Evolutionary conservation across 2,113 vertebrate genomes (phyloP), one percentile per base, ranked within the genome.

Genomic region (human (Homo sapiens)): DNA sequence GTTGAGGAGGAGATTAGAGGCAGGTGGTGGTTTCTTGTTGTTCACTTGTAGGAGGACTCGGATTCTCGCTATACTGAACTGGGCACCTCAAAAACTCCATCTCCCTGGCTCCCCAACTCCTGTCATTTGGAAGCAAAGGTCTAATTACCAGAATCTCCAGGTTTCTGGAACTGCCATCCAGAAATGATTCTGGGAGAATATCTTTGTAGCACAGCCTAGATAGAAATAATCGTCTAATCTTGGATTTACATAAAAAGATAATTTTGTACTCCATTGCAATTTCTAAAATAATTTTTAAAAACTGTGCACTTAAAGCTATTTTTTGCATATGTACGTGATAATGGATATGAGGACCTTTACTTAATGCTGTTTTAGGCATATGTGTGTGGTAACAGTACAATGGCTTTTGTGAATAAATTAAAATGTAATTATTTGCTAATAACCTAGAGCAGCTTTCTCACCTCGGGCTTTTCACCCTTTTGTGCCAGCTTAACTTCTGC

Each of bases 241-340:
- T 35, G 18, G 83, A 93, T 93, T 95, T 96, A n/a, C 83, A 75
- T 86, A 50, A 88, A 95, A 90, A 90, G 88, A 80, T n/a, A 87
- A 81, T 88, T 90, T n/a, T 90, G 61, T 73, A 50, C n/a, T 84
- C 80, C n/a, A 8, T 2, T 57, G 61, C n/a, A 27, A 91, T 95
- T 79, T 35, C 35, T 73, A 95, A 95, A 82, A 81, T 64, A 80
- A 92, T 92, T 68, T 94, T 97, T 84, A 3, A 50, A 84, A 70
- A 61, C 57, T 76, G 68, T 38, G 27, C 50, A 25, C 50, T 76
- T 80, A 66, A 59, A 45, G 57, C 45, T 80, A 87, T 73, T 97
- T 94, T 84, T 57, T 57, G 59, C 35, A 55, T 43, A 10, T 9
- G 30, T 4, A 35, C 17, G 17, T 57, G 78, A 12, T 55, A 95